Conservation (phyloP, 2,797 vertebrate genomes). For the Semotilus atromaculatus region DNA sequence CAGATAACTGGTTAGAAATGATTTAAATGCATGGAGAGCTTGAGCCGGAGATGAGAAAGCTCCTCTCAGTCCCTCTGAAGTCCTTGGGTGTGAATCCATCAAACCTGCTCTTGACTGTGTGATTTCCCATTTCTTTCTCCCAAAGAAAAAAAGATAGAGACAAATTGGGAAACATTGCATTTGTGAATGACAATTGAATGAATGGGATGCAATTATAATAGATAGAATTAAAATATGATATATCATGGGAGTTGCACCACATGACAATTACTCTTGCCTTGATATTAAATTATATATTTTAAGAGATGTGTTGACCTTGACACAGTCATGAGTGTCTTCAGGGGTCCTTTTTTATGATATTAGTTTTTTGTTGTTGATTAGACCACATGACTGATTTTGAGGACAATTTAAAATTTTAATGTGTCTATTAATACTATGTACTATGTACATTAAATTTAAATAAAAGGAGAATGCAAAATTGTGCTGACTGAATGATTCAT, state of each 20-base stretch:
- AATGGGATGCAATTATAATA: not conserved
- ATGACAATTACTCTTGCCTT: not conserved
- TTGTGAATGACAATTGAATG: constrained; percentile 3
- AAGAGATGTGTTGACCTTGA: not conserved
- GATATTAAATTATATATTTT: not conserved
- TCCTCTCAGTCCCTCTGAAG: constrained; percentile 48
- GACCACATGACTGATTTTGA: not conserved
- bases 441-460: not conserved
- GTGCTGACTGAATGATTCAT: not conserved
- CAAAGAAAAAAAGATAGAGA: not conserved
- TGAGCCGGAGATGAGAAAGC: constrained; percentile 55
- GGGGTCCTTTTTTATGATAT: not conserved
- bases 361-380: not conserved
- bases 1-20: constrained; percentile 61
- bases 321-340: too few species aligned
- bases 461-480: not conserved
- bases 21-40: constrained; percentile 57
- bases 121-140: constrained; percentile 51
- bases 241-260: not conserved
- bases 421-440: too few species aligned
- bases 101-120: constrained; percentile 46
- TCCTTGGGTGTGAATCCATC: constrained; percentile 51
- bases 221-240: not conserved
- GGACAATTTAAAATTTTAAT: too few species aligned
- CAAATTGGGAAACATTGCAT: constrained; percentile 37